phyloP scores from a whole-genome alignment of 2,888 invertebrate species.

The Trachelus troglodyta region DNA sequence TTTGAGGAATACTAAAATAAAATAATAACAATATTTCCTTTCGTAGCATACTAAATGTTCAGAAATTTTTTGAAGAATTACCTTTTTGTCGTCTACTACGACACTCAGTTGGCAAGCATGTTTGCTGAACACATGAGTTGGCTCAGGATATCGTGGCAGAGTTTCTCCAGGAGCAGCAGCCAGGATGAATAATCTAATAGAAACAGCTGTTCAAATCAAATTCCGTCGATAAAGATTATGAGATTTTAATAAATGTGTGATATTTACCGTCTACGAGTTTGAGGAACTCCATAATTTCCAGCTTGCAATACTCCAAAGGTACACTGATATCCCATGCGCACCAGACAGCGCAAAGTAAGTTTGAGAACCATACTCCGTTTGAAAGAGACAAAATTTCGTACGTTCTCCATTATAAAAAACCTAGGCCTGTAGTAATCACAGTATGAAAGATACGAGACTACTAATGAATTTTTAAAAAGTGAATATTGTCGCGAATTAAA shows the following conservation, averaged over 20 bases:
- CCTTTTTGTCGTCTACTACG: slow-evolving; percentile 72
- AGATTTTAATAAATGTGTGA: background rate
- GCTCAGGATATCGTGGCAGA: slow-evolving; percentile 83
- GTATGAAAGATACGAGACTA: slow-evolving; percentile 84
- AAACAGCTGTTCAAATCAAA: slow-evolving; percentile 13
- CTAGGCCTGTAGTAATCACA: slow-evolving; percentile 88
- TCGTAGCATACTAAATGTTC: background rate
- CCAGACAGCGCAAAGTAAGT: slow-evolving; percentile 78
- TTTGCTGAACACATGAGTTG: slow-evolving; percentile 80
- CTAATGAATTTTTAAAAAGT: slow-evolving; percentile 85
- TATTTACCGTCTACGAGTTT: slow-evolving; percentile 76
- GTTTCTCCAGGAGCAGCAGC: slow-evolving; percentile 84
- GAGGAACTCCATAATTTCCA: slow-evolving; percentile 87
- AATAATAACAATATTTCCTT: slow-evolving; percentile 45
- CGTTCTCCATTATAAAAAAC: slow-evolving; percentile 87
- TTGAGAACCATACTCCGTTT: slow-evolving; percentile 85
- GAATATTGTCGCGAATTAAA: slow-evolving; percentile 88
- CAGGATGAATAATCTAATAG: slow-evolving; percentile 75
- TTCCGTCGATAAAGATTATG: background rate
- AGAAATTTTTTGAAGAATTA: slow-evolving; percentile 32
- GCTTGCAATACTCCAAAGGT: slow-evolving; percentile 89
- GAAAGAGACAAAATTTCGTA: slow-evolving; percentile 86
- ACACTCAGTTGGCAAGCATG: slow-evolving; percentile 75
- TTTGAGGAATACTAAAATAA: slow-evolving; percentile 62
- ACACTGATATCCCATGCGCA: slow-evolving; percentile 89